These are phyloP conservation scores for Oenanthe oenanthe DNA, from an alignment of 2,113 vertebrate genomes.

Conservation along the genomic window DNA sequence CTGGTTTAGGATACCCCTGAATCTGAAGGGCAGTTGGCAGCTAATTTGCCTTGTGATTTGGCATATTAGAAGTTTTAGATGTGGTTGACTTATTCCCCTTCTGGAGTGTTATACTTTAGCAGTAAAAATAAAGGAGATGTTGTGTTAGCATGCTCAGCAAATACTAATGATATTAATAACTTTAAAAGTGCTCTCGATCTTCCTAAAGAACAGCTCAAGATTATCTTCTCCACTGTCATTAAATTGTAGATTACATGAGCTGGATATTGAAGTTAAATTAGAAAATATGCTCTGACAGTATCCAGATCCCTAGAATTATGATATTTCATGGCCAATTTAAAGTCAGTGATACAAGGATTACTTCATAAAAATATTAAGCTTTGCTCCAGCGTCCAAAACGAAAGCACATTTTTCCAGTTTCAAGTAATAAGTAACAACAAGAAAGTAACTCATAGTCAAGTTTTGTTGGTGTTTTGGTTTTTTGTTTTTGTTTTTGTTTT, in stretches of 20 bases:
- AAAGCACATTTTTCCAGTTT: neutral
- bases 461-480: neutral
- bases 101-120: neutral
- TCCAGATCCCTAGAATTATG: constrained; percentile 12
- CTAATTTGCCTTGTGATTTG: neutral
- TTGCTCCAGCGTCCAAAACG: neutral
- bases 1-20: neutral
- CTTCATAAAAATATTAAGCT: neutral
- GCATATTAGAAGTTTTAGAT: neutral
- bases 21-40: neutral
- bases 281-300: constrained; percentile 1
- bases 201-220: constrained; percentile 12
- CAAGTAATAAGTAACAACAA: neutral
- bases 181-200: neutral
- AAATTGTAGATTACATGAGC: neutral
- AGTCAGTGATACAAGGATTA: constrained; percentile 12
- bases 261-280: constrained; percentile 20
- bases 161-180: constrained; percentile 12
- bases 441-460: neutral
- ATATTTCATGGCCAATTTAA: constrained; percentile 40
- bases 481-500: neutral
- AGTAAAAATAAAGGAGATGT: neutral
- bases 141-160: neutral
- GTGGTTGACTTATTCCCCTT: neutral
- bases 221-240: constrained; percentile 28